phyloP scores from a whole-genome alignment of 2,113 vertebrate genomes.

The Scortum barcoo region DNA sequence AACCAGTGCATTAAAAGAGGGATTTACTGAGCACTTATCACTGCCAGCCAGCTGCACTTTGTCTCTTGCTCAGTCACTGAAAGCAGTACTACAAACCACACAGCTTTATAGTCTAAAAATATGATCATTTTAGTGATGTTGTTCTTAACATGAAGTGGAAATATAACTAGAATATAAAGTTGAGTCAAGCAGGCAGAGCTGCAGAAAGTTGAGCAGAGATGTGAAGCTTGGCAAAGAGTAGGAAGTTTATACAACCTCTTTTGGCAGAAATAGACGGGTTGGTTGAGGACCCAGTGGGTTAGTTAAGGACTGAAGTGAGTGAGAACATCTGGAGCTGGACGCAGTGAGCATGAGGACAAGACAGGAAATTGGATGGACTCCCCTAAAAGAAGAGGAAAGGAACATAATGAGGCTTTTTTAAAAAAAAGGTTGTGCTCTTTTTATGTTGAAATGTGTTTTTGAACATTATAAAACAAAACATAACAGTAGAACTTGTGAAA shows the following conservation, averaged over 20 bases:
- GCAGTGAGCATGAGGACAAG: constrained; percentile 1
- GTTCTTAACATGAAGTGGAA: neutral
- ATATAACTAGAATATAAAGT: neutral
- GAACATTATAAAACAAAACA: neutral
- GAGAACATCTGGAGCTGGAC: constrained; percentile 46
- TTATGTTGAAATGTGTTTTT: constrained; percentile 17
- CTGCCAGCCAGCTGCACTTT: constrained; percentile 29
- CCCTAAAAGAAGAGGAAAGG: neutral
- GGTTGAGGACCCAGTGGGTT: neutral
- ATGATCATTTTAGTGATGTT: too few species aligned
- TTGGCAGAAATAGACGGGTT: neutral
- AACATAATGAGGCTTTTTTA: constrained; percentile 19
- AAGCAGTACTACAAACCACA: neutral
- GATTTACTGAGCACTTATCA: constrained; percentile 39
- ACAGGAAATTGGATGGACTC: constrained; percentile 26
- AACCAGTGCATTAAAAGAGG: constrained; percentile 12
- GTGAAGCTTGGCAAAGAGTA: neutral
- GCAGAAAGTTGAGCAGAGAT: constrained; percentile 1
- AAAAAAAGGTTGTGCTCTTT: constrained; percentile 7
- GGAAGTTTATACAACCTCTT: constrained; percentile 26
- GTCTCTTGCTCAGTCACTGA: neutral
- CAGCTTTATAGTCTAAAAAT: neutral
- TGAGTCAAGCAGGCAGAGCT: neutral
- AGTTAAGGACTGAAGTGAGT: constrained; percentile 16
- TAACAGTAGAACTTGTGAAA: neutral